A percentile compares a stretch with the other conserved stretches of the same genome.
Conservation (phyloP, 1,140 invertebrate species). For the Drosophila pruinosa region DNA sequence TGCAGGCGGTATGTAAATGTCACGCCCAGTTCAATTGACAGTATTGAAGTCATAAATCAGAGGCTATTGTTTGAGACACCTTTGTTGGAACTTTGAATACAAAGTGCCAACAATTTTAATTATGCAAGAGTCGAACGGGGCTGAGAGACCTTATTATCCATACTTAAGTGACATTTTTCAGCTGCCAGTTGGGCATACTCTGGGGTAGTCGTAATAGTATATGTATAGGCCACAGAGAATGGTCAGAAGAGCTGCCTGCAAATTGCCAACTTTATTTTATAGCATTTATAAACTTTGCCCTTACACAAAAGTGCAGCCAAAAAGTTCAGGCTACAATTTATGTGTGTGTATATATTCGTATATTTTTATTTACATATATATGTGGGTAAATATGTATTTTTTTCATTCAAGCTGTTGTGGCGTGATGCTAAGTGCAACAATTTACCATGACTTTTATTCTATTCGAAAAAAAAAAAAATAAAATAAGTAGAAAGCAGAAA, state of each 20-base stretch:
- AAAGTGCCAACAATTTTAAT: constrained; percentile 47
- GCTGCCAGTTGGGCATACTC: constrained; percentile 7
- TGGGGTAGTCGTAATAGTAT: no score
- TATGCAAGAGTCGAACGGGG: constrained; percentile 42
- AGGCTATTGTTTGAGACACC: constrained; percentile 58
- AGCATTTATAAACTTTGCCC: constrained; percentile 78
- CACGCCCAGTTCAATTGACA: constrained; percentile 35
- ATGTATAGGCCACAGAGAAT: not conserved
- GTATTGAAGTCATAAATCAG: constrained; percentile 50
- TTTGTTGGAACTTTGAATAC: constrained; percentile 54
- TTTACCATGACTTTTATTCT: constrained; percentile 27
- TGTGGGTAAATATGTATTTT: constrained; percentile 7
- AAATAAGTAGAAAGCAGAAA: constrained; percentile 23
- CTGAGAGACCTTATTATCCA: constrained; percentile 55
- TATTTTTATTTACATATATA: not conserved
- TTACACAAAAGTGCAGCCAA: constrained; percentile 38
- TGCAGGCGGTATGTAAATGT: constrained; percentile 39
- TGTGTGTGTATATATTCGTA: constrained; percentile 24
- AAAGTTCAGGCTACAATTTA: constrained; percentile 70
- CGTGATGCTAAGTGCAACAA: constrained; percentile 54
- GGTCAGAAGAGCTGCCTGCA: constrained; percentile 6
- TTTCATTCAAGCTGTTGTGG: constrained; percentile 1
- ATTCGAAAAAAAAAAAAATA: not conserved
- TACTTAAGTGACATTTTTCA: constrained; percentile 61
- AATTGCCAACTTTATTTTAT: constrained; percentile 75